Conservation (phyloP, 1,140 invertebrate genomes). For the Bursaphelenchus mucronatus region DNA sequence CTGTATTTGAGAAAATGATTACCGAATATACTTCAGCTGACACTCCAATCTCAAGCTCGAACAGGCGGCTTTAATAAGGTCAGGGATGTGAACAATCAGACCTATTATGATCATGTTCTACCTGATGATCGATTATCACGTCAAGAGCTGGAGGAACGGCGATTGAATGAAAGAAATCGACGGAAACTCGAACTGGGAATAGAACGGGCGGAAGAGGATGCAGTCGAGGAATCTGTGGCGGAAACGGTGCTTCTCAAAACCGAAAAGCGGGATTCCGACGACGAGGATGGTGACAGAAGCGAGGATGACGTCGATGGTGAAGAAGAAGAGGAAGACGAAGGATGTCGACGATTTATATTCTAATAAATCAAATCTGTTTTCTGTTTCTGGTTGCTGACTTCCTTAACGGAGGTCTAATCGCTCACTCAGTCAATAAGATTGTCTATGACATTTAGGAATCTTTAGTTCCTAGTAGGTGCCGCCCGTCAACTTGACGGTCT, state of each 20-base stretch:
- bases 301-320: conserved; percentile 9
- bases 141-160: neutral
- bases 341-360: too few species aligned
- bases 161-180: neutral
- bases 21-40: conserved; percentile 14
- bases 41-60: conserved; percentile 36
- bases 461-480: too few species aligned
- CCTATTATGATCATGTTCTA: conserved; percentile 26
- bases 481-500: too few species aligned
- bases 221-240: conserved; percentile 8
- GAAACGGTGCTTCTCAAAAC: neutral
- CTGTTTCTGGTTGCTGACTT: too few species aligned
- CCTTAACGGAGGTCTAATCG: too few species aligned
- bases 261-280: conserved; percentile 1
- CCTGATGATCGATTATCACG: conserved; percentile 6
- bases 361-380: too few species aligned
- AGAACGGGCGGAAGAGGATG: neutral
- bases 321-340: conserved; percentile 1
- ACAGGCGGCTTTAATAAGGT: conserved; percentile 39
- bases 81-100: conserved; percentile 35
- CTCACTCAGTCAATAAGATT: too few species aligned
- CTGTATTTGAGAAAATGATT: neutral
- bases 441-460: too few species aligned
- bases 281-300: neutral
- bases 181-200: neutral